Conservation (phyloP, 2,797 vertebrate species). For the Esox lucius region DNA sequence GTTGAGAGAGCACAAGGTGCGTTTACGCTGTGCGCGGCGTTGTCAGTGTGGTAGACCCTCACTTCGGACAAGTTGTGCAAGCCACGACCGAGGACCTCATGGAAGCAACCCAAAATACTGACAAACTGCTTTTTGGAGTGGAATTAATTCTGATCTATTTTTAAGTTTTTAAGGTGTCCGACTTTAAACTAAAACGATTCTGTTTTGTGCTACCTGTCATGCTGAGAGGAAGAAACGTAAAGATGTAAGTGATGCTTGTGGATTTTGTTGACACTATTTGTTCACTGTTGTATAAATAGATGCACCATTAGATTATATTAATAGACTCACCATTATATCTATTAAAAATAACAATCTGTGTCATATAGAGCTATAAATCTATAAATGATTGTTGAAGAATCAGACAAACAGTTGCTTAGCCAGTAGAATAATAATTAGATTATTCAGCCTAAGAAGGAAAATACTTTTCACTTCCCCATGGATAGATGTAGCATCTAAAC, state of each 20-base stretch:
- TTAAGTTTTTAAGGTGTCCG: background rate
- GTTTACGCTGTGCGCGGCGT: conserved; percentile 43
- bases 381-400: conserved; percentile 1
- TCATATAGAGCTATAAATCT: background rate
- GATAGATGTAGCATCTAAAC: conserved; percentile 21
- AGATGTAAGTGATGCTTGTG: conserved; percentile 57
- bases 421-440: background rate
- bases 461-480: conserved; percentile 38
- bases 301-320: background rate
- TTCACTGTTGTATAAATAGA: background rate
- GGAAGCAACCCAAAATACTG: conserved; percentile 25
- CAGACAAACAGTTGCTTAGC: background rate
- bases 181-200: conserved; percentile 7
- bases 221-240: conserved; percentile 45
- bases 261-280: conserved; percentile 5
- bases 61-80: conserved; percentile 45
- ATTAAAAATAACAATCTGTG: background rate
- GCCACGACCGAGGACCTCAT: conserved; percentile 31
- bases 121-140: background rate
- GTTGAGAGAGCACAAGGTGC: conserved; percentile 39
- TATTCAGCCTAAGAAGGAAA: conserved; percentile 16
- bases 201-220: conserved; percentile 37
- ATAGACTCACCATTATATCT: background rate
- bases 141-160: conserved; percentile 17
- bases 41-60: conserved; percentile 19